These are phyloP conservation scores for Trimorus sp. DNA, from an alignment of 2,888 invertebrate species.

Conservation along the genomic window DNA sequence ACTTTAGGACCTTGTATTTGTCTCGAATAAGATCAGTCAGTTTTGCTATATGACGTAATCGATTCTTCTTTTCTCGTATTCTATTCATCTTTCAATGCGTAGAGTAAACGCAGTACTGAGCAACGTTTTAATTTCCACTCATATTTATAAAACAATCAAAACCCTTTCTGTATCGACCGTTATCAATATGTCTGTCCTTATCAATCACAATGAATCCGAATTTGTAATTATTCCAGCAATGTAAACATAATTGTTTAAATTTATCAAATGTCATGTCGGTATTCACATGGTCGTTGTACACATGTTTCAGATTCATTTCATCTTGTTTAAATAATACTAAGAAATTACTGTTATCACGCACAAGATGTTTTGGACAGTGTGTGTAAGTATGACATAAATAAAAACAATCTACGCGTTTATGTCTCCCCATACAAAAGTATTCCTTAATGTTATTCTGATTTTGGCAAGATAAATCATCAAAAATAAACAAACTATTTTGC, in stretches of 20 bases:
- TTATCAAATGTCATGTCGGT: conserved; percentile 37
- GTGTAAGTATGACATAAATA: no score
- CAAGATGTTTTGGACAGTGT: neutral
- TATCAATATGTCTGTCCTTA: conserved; percentile 63
- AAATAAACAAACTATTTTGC: conserved; percentile 40
- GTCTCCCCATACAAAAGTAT: conserved; percentile 67
- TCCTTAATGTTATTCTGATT: conserved; percentile 67
- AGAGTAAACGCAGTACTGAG: no score
- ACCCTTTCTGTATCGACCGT: conserved; percentile 65
- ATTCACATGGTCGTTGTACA: conserved; percentile 50
- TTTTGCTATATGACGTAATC: no score
- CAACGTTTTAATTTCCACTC: neutral
- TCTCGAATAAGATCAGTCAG: no score
- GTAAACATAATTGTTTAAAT: conserved; percentile 54
- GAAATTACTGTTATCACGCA: conserved; percentile 67
- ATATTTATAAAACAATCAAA: conserved; percentile 39
- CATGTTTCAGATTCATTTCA: conserved; percentile 65
- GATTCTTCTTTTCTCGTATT: no score
- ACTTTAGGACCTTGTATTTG: no score
- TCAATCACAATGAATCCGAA: conserved; percentile 67
- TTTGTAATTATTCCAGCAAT: conserved; percentile 68
- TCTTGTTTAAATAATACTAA: conserved; percentile 63
- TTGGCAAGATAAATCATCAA: conserved; percentile 63
- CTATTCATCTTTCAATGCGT: no score
- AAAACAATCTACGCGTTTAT: conserved; percentile 52